These are phyloP conservation scores for Oreonectes daqikongensis DNA, from an alignment of 2,797 vertebrate genomes.

Conservation along the genomic window DNA sequence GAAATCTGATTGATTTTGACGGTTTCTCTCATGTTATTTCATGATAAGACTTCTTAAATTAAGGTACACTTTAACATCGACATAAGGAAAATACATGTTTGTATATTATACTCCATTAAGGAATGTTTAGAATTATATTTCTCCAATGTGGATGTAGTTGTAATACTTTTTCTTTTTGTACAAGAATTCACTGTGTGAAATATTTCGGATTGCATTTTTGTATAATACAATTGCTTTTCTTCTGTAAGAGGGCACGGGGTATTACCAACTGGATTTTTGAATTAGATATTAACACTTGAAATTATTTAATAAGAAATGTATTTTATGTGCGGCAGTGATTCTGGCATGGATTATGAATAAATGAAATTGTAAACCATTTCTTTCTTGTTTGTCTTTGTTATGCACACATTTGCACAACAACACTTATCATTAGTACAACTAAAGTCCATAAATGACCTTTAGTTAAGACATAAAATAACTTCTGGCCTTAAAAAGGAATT, in stretches of 20 bases:
- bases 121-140: constrained; percentile 70
- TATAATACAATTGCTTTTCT: constrained; percentile 69
- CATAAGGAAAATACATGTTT: constrained; percentile 57
- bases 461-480: too few relatives aligned
- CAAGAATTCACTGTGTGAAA: constrained; percentile 72
- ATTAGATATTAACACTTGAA: constrained; percentile 59
- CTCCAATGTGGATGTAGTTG: constrained; percentile 70
- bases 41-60: constrained; percentile 65
- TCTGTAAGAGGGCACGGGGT: constrained; percentile 47
- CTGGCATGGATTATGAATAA: constrained; percentile 68
- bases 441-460: not conserved
- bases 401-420: not conserved
- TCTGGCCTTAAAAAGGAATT: too few relatives aligned
- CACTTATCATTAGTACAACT: not conserved
- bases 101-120: constrained; percentile 70
- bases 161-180: constrained; percentile 60
- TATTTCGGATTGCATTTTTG: constrained; percentile 70
- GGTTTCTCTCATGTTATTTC: constrained; percentile 63
- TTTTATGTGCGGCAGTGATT: constrained; percentile 66
- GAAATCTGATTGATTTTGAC: constrained; percentile 61
- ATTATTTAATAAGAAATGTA: constrained; percentile 63
- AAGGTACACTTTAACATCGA: constrained; percentile 64
- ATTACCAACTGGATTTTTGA: constrained; percentile 61
- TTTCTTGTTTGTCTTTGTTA: not conserved
- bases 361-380: constrained; percentile 59